These are phyloP conservation scores for Abrostola triplasia DNA, from an alignment of 2,888 invertebrate genomes.

Conservation along the genomic window DNA sequence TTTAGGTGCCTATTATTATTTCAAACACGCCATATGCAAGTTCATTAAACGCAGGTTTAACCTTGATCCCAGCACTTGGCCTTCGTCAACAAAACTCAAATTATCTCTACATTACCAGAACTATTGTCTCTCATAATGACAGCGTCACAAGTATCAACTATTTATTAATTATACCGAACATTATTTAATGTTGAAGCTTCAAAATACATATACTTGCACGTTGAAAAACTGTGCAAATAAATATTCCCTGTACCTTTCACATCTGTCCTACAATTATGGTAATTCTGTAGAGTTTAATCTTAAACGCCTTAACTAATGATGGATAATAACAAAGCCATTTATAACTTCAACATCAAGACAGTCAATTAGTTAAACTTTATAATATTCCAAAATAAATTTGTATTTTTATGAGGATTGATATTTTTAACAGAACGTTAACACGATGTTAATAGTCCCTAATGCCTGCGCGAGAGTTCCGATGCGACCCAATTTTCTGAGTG, in stretches of 20 bases:
- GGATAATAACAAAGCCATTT: constrained; percentile 44
- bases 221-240: neutral
- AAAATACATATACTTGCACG: neutral
- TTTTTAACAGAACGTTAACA: constrained; percentile 77
- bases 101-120: neutral
- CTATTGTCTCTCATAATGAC: neutral
- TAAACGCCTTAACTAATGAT: constrained; percentile 23
- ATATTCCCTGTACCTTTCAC: neutral
- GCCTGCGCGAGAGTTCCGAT: constrained; percentile 63
- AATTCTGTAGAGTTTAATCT: neutral
- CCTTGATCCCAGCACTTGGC: neutral
- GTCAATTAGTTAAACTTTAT: constrained; percentile 61
- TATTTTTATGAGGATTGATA: constrained; percentile 65
- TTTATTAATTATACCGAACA: neutral
- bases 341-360: constrained; percentile 46
- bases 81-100: neutral
- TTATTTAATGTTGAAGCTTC: neutral
- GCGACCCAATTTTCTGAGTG: constrained; percentile 73
- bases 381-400: constrained; percentile 54
- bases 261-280: constrained; percentile 1
- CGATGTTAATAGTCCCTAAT: constrained; percentile 80
- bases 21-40: constrained; percentile 4
- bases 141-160: neutral
- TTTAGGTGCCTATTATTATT: constrained; percentile 2
- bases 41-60: constrained; percentile 3